Evolutionary conservation across 2,797 vertebrate species (phyloP).

Genomic region (Mormyrus proboscirostris): DNA sequence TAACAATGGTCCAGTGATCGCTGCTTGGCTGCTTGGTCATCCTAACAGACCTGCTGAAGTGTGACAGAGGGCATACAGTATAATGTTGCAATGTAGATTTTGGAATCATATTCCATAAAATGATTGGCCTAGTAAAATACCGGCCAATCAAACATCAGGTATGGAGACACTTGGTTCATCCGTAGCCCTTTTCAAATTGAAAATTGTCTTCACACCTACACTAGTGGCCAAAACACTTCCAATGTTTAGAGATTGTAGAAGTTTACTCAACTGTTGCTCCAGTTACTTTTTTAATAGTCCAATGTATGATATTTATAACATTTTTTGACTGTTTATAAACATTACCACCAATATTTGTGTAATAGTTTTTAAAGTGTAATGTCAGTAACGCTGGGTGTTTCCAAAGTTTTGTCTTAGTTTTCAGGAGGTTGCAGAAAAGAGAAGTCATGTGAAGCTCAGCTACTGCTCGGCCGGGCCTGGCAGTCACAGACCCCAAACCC

Average conservation of each 20-base stretch:
- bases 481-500: neutral
- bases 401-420: neutral
- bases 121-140: neutral
- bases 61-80: neutral
- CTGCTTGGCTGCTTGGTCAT: conserved; percentile 30
- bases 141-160: neutral
- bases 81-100: neutral
- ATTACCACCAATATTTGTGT: neutral
- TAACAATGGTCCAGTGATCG: conserved; percentile 32
- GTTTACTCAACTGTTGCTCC: neutral
- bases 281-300: neutral
- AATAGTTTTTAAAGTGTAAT: neutral
- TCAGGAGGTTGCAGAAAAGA: neutral
- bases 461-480: neutral
- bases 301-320: neutral
- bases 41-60: conserved; percentile 22
- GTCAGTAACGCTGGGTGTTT: neutral
- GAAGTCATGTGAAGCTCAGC: neutral
- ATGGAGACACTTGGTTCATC: neutral
- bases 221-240: neutral
- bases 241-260: neutral
- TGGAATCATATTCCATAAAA: neutral
- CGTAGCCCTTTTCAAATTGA: neutral
- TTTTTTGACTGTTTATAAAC: neutral
- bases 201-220: neutral